phyloP scores from a whole-genome alignment of 92 coral and sea anemone species.

The Porites lobata region DNA sequence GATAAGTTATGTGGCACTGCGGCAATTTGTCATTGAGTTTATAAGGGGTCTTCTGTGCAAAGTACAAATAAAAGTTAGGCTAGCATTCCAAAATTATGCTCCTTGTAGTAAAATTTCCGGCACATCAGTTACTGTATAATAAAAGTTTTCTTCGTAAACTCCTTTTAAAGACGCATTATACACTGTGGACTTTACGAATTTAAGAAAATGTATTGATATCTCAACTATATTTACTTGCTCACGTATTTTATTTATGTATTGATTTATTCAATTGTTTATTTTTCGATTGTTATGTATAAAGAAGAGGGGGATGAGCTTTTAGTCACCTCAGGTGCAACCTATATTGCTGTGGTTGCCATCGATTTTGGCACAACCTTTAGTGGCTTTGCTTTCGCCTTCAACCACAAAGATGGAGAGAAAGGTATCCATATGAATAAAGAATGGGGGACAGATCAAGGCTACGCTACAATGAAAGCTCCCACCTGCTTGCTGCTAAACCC shows the following conservation, averaged over 20 bases:
- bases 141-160: no score
- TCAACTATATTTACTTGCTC: background rate
- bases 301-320: background rate
- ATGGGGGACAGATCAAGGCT: slow-evolving; percentile 51
- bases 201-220: no score
- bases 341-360: slow-evolving; percentile 45
- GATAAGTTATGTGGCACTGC: no score
- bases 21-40: no score
- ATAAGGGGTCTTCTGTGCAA: no score
- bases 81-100: no score
- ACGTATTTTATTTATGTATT: background rate
- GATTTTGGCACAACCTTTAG: slow-evolving; percentile 56
- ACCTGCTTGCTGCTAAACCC: slow-evolving; percentile 42
- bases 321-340: background rate
- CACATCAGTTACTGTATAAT: no score
- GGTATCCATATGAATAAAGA: slow-evolving; percentile 51
- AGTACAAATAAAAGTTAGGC: no score
- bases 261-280: background rate
- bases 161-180: no score
- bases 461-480: slow-evolving; percentile 28
- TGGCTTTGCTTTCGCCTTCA: slow-evolving; percentile 50
- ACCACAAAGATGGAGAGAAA: slow-evolving; percentile 36
- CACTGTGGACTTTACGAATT: no score
- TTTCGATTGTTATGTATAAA: background rate
- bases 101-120: no score